These are phyloP conservation scores for Atopsyche davidsoni DNA, from an alignment of 1,140 invertebrate genomes.

Conservation along the genomic window DNA sequence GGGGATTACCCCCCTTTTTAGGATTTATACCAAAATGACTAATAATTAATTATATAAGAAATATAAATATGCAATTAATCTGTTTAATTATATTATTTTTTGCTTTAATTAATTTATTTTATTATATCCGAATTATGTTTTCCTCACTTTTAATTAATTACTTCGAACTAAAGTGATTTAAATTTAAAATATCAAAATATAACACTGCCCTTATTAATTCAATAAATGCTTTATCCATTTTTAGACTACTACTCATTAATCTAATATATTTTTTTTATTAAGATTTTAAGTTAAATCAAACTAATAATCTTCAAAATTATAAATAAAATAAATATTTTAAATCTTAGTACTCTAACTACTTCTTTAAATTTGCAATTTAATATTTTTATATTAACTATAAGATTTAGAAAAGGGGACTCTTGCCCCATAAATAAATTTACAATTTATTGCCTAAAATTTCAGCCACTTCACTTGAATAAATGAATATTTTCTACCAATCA, in stretches of 20 bases:
- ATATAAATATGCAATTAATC: conserved; percentile 37
- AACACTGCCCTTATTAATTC: conserved; percentile 35
- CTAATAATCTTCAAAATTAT: conserved; percentile 55
- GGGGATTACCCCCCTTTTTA: conserved; percentile 48
- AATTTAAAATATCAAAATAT: background rate
- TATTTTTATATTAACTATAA: conserved; percentile 48
- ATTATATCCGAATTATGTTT: conserved; percentile 43
- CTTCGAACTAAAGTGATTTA: conserved; percentile 37
- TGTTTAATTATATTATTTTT: conserved; percentile 41
- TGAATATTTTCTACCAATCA: conserved; percentile 66
- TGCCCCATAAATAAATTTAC: conserved; percentile 51
- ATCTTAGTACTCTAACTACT: conserved; percentile 41
- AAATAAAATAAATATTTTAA: conserved; percentile 45
- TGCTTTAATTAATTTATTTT: conserved; percentile 45
- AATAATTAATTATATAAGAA: conserved; percentile 43
- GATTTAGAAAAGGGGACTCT: conserved; percentile 41
- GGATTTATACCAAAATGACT: conserved; percentile 52
- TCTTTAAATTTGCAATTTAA: conserved; percentile 54
- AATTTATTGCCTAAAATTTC: conserved; percentile 49
- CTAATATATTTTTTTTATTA: conserved; percentile 37
- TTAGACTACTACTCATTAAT: conserved; percentile 22
- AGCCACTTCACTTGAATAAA: conserved; percentile 52
- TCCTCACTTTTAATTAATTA: conserved; percentile 39
- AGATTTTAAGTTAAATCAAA: conserved; percentile 53
- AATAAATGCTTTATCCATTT: conserved; percentile 33